These are phyloP conservation scores for Xenus cinereus DNA, from an alignment of 2,113 vertebrate species.

Conservation along the genomic window DNA sequence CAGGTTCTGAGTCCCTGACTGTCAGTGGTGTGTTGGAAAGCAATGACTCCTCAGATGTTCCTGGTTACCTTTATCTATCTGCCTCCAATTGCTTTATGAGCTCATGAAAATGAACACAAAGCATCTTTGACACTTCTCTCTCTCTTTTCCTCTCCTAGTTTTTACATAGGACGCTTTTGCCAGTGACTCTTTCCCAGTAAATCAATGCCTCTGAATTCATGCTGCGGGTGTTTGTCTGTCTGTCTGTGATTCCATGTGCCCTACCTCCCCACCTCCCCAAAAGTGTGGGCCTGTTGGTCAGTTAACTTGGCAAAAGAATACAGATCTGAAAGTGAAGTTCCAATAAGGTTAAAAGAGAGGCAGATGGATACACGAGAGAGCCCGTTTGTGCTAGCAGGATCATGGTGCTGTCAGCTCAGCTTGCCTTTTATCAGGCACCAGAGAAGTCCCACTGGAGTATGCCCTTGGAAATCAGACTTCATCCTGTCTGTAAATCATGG, in stretches of 20 bases:
- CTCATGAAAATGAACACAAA: not conserved
- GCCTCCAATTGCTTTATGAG: not conserved
- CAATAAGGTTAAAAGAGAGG: not conserved
- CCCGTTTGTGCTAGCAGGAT: not conserved
- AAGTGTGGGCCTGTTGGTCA: not conserved
- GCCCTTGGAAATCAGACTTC: not conserved
- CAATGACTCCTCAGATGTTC: not conserved
- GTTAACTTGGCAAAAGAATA: not conserved
- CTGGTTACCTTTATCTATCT: not conserved
- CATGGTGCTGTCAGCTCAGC: not conserved
- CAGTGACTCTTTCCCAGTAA: not conserved
- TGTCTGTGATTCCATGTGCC: not conserved
- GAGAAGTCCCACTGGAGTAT: not conserved
- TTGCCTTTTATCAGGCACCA: not conserved
- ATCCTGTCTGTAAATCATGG: not conserved
- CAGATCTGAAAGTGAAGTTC: not conserved
- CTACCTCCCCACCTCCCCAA: not conserved
- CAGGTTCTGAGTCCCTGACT: not conserved
- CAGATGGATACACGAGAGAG: not conserved
- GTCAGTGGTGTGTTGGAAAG: not conserved
- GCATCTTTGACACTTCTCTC: not conserved
- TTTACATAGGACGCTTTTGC: not conserved
- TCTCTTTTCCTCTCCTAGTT: not conserved
- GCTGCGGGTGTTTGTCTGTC: not conserved
- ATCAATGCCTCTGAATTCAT: not conserved